A percentile compares a stretch with the other conserved stretches of the same genome.
phyloP scores from a whole-genome alignment of 2,888 invertebrate genomes.

The Cerastis rubricosa region DNA sequence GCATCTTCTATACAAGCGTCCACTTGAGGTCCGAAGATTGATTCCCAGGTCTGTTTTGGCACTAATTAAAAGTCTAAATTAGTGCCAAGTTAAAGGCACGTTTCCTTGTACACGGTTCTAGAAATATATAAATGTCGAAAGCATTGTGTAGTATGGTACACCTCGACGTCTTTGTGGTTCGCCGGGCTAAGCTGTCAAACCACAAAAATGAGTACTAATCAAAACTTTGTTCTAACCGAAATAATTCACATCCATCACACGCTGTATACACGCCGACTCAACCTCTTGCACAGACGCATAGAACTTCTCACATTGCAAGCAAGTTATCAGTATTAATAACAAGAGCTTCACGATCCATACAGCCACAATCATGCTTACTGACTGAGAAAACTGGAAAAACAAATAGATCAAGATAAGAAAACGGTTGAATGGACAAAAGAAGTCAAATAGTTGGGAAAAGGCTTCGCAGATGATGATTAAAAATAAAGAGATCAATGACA shows the following conservation, averaged over 20 bases:
- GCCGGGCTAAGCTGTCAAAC: too few species aligned
- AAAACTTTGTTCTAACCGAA: not conserved
- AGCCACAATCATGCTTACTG: accelerated
- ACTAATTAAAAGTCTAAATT: too few species aligned
- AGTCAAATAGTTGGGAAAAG: too few species aligned
- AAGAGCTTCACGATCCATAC: not conserved
- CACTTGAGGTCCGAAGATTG: too few species aligned
- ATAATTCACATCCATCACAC: slow-evolving; percentile 14
- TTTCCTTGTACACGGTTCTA: not conserved
- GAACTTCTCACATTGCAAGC: slow-evolving; percentile 22
- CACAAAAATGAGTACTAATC: too few species aligned
- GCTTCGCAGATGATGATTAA: too few species aligned
- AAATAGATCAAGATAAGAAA: not conserved
- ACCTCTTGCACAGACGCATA: slow-evolving; percentile 14
- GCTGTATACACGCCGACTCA: not conserved
- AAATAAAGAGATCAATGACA: too few species aligned
- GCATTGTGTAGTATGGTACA: too few species aligned
- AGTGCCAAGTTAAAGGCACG: too few species aligned
- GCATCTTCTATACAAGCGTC: not conserved
- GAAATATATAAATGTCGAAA: too few species aligned
- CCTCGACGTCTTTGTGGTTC: too few species aligned
- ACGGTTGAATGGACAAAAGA: not conserved
- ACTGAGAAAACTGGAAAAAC: not conserved
- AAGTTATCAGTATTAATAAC: not conserved
- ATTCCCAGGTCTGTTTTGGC: too few species aligned